A percentile compares a stretch with the other conserved stretches of the same genome.
phyloP scores from a whole-genome alignment of 2,113 vertebrate species.

The Fulica atra region DNA sequence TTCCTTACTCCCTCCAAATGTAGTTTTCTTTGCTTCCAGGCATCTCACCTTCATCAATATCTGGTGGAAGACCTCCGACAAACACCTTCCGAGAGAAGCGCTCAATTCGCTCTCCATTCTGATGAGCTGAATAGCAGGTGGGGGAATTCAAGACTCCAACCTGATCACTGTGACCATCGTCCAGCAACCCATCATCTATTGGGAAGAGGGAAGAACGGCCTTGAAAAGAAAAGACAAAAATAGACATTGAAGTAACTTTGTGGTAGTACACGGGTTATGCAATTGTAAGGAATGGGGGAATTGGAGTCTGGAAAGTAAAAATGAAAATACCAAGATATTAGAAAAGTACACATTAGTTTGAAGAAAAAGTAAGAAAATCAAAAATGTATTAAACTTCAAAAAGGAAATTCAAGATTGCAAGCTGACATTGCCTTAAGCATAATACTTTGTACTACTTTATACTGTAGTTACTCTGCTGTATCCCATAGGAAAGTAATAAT shows the following conservation, averaged over 20 bases:
- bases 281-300: not conserved
- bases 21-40: not conserved
- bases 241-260: not conserved
- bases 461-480: not conserved
- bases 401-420: not conserved
- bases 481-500: not conserved
- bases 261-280: not conserved
- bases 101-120: constrained; percentile 94
- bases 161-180: constrained; percentile 92
- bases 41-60: constrained; percentile 95
- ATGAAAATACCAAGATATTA: not conserved
- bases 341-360: not conserved
- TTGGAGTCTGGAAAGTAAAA: not conserved
- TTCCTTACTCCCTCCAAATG: not conserved
- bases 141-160: constrained; percentile 90
- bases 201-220: constrained; percentile 96
- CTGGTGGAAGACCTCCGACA: constrained; percentile 94
- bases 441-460: not conserved
- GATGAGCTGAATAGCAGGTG: constrained; percentile 90
- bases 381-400: not conserved
- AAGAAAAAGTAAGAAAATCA: not conserved
- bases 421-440: not conserved
- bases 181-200: constrained; percentile 93
- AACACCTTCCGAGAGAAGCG: constrained; percentile 98
- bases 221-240: constrained; percentile 67